Conservation (phyloP, 1,140 invertebrate genomes). For the Aporrectodea caliginosa region DNA sequence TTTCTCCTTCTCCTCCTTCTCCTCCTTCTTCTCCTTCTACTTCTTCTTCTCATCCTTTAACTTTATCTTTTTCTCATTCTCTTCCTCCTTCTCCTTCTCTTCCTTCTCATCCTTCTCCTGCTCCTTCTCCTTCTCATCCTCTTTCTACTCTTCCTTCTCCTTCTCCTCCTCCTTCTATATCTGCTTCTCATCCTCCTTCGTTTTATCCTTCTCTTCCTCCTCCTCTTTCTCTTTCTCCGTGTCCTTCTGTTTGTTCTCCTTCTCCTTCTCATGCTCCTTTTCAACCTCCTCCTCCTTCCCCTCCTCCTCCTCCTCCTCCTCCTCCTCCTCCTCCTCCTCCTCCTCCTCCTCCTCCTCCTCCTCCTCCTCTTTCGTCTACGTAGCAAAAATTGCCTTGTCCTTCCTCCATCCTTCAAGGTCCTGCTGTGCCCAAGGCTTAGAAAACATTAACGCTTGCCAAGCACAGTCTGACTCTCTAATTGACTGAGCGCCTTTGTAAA, state of each 20-base stretch:
- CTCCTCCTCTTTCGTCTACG: not conserved
- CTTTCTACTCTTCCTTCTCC: not conserved
- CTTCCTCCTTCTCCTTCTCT: not conserved
- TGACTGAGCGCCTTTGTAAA: too few species aligned
- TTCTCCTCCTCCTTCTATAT: not conserved
- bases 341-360: not conserved
- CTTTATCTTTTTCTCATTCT: not conserved
- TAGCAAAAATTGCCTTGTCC: too few species aligned
- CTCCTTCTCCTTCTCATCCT: not conserved
- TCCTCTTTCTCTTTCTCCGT: not conserved
- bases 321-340: not conserved
- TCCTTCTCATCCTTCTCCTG: not conserved
- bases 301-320: not conserved
- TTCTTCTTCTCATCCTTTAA: not conserved
- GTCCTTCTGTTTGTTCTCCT: not conserved
- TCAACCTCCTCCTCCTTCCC: not conserved
- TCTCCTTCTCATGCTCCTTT: not conserved
- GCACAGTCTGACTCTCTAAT: not conserved
- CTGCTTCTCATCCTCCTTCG: not conserved
- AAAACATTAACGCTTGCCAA: not conserved
- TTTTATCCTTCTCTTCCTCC: not conserved
- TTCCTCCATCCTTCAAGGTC: not conserved
- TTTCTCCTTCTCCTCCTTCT: not conserved
- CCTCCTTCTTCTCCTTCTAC: not conserved
- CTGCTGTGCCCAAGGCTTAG: not conserved